Evolutionary conservation across 2,113 vertebrate species (phyloP).

Genomic region (Pipa parva): DNA sequence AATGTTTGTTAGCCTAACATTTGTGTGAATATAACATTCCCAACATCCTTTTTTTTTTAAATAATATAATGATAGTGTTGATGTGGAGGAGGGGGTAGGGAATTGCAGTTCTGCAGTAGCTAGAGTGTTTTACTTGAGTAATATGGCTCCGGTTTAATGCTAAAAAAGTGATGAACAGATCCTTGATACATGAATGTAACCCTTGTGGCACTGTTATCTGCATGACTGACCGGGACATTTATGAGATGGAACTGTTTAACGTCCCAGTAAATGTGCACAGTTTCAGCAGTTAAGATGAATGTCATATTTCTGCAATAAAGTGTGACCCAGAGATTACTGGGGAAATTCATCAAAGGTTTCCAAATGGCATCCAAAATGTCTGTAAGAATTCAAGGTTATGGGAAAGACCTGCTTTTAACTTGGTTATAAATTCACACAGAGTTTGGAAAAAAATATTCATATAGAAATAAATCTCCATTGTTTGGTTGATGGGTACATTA

Average conservation of each 20-base stretch:
- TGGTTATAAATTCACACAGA: not conserved
- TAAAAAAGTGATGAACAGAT: not conserved
- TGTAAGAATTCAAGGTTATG: not conserved
- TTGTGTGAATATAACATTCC: no score
- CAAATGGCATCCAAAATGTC: not conserved
- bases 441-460: no score
- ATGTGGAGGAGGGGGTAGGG: no score
- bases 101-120: no score
- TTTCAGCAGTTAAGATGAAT: conserved; percentile 28
- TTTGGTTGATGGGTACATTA: no score
- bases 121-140: no score
- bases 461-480: no score
- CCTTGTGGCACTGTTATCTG: conserved; percentile 15
- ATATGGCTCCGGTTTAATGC: not conserved
- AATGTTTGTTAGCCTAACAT: no score
- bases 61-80: no score
- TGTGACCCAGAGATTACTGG: conserved; percentile 21
- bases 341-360: conserved; percentile 13
- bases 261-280: conserved; percentile 22
- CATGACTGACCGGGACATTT: conserved; percentile 28
- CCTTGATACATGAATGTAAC: not conserved
- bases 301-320: conserved; percentile 14
- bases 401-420: not conserved
- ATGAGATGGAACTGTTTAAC: conserved; percentile 17
- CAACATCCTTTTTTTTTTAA: no score